These are phyloP conservation scores for Heliconius sara DNA, from an alignment of 2,888 invertebrate genomes.

Conservation along the genomic window DNA sequence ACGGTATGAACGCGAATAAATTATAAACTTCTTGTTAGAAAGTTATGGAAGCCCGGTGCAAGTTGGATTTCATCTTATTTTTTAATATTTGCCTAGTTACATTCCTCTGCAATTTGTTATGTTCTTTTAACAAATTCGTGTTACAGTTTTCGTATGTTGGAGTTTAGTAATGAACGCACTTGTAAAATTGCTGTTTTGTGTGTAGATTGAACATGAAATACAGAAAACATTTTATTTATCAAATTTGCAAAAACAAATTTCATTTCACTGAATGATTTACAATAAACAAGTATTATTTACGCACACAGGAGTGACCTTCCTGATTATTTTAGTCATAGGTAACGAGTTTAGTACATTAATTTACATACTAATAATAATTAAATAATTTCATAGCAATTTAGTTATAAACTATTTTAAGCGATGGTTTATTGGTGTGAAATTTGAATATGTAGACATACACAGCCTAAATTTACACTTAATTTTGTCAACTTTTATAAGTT, in stretches of 20 bases:
- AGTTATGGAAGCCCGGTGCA: slow-evolving; percentile 39
- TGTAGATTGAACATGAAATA: not conserved
- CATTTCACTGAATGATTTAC: not conserved
- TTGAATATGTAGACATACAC: no score
- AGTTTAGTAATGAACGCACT: not conserved
- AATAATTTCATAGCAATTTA: not conserved
- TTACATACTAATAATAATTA: not conserved
- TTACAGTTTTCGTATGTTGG: not conserved
- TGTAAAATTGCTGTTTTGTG: not conserved
- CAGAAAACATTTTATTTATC: not conserved
- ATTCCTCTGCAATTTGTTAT: slow-evolving; percentile 19
- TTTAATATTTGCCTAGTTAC: slow-evolving; percentile 41
- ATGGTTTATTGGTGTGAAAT: no score
- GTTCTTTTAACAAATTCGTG: not conserved
- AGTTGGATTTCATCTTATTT: slow-evolving; percentile 36
- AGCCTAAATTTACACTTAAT: no score
- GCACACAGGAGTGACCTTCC: not conserved
- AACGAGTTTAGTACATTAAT: not conserved
- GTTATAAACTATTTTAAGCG: not conserved
- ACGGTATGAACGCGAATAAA: slow-evolving; percentile 46
- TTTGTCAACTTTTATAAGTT: no score
- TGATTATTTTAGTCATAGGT: not conserved
- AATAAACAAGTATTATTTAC: not conserved
- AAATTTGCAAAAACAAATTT: not conserved
- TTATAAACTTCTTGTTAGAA: slow-evolving; percentile 45